phyloP scores from a whole-genome alignment of 2,113 vertebrate species.

The Serranochromis macrocephalus region DNA sequence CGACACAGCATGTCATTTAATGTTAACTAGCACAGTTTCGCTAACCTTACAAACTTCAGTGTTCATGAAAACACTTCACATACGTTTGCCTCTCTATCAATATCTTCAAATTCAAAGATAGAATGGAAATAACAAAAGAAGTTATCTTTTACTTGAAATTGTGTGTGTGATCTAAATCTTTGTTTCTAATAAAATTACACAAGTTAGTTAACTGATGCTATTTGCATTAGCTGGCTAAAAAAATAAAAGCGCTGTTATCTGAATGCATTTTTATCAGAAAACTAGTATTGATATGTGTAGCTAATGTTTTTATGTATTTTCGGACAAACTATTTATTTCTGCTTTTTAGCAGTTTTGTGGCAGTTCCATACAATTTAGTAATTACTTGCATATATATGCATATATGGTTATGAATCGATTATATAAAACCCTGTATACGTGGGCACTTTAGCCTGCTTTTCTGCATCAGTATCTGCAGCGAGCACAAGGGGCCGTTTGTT shows the following conservation, averaged over 20 bases:
- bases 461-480: background rate
- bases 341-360: background rate
- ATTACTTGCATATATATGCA: background rate
- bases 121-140: background rate
- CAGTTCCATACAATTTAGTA: background rate
- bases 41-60: background rate
- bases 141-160: background rate
- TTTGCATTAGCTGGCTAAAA: background rate
- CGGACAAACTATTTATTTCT: background rate
- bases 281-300: background rate
- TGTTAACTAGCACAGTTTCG: background rate
- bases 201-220: background rate
- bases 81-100: background rate
- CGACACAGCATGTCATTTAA: background rate
- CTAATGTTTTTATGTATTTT: background rate
- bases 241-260: background rate
- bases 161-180: background rate
- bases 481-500: slow-evolving; percentile 21
- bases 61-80: background rate
- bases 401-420: background rate
- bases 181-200: background rate
- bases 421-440: background rate
- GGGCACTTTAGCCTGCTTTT: background rate
- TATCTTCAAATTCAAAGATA: background rate
- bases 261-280: background rate